These are phyloP conservation scores for Propithecus coquereli DNA, from an alignment of 2,113 vertebrate genomes.

Conservation along the genomic window DNA sequence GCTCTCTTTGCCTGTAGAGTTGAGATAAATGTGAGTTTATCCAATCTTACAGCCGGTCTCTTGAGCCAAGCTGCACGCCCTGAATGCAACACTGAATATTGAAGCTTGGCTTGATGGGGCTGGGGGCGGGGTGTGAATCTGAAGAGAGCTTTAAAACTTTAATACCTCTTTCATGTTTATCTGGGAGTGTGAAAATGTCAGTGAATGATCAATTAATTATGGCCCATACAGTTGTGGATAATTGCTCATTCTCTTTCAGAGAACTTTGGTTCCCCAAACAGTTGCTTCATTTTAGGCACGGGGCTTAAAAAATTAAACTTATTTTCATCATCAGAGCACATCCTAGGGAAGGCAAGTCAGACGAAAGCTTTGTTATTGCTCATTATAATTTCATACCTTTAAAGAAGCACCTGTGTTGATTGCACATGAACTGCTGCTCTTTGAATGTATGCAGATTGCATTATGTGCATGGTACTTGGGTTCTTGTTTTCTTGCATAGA, in stretches of 20 bases:
- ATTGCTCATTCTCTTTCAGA: conserved; percentile 30
- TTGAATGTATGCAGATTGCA: conserved; percentile 26
- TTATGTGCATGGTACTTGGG: background rate
- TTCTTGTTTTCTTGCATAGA: background rate
- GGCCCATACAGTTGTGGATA: background rate
- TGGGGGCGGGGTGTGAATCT: background rate
- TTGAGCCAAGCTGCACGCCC: background rate
- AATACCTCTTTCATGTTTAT: conserved; percentile 19
- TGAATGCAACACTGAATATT: conserved; percentile 8
- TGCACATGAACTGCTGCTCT: background rate
- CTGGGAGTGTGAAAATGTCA: background rate
- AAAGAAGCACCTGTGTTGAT: conserved; percentile 49
- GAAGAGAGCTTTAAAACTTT: conserved; percentile 30
- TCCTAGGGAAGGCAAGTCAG: conserved; percentile 1
- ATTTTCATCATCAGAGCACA: conserved; percentile 19
- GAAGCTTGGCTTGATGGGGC: background rate
- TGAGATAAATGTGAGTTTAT: conserved; percentile 48
- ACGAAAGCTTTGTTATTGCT: conserved; percentile 41
- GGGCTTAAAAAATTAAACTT: conserved; percentile 39
- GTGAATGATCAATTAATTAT: conserved; percentile 32
- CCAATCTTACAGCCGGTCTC: background rate
- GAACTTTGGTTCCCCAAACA: background rate
- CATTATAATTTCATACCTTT: conserved; percentile 42
- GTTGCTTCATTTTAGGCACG: background rate
- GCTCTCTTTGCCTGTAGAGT: background rate